Conservation (phyloP, 2,113 vertebrate species). For the Corydoras maculifer region DNA sequence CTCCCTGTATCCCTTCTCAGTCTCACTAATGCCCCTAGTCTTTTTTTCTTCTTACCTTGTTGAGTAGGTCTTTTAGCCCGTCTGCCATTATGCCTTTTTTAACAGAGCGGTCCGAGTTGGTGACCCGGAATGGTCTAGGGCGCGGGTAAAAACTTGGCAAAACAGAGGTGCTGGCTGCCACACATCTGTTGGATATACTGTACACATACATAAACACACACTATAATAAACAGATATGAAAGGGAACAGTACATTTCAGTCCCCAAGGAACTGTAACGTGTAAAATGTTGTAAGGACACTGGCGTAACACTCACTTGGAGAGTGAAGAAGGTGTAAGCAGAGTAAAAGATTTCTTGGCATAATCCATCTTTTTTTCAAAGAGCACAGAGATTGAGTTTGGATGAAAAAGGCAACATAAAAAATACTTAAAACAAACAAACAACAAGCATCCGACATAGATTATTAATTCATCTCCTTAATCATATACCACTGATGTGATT, state of each 20-base stretch:
- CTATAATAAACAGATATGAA: too few relatives aligned
- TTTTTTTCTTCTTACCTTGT: slow-evolving; percentile 67
- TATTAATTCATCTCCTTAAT: too few relatives aligned
- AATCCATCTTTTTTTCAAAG: slow-evolving; percentile 27
- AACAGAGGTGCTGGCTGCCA: slow-evolving; percentile 30
- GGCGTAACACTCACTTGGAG: slow-evolving; percentile 33
- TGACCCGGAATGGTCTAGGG: slow-evolving; percentile 73
- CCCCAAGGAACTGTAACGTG: too few relatives aligned
- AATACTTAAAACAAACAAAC: too few relatives aligned
- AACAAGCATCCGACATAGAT: too few relatives aligned
- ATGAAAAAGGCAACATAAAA: too few relatives aligned
- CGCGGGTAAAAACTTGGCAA: slow-evolving; percentile 29
- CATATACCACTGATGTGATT: too few relatives aligned
- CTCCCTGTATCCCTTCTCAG: too few relatives aligned
- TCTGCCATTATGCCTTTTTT: slow-evolving; percentile 73
- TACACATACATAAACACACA: slow-evolving; percentile 5
- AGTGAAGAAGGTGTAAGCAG: slow-evolving; percentile 33
- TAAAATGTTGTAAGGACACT: background rate
- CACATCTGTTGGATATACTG: slow-evolving; percentile 26
- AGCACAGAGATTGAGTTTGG: too few relatives aligned
- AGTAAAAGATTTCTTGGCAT: slow-evolving; percentile 41
- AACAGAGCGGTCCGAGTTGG: slow-evolving; percentile 70
- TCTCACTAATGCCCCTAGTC: background rate
- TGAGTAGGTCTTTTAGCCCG: slow-evolving; percentile 65
- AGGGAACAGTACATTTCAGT: too few relatives aligned